Evolutionary conservation across 2,888 invertebrate species (phyloP).

Genomic region (Synergus umbraculus): DNA sequence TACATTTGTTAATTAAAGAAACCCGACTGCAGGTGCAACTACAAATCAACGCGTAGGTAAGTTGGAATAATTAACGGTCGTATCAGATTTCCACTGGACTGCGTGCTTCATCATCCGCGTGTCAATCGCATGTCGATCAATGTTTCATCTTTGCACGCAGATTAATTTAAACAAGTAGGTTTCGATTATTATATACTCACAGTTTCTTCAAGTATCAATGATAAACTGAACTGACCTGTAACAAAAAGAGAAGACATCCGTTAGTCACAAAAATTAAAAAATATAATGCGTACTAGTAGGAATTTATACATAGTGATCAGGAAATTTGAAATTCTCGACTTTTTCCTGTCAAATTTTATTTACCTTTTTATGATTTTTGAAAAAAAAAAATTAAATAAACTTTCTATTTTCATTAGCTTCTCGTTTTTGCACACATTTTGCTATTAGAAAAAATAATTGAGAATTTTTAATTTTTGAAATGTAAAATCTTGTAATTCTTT

Average conservation of each 20-base stretch:
- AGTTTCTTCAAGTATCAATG: not conserved
- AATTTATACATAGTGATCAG: too few relatives aligned
- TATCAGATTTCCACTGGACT: slow-evolving; percentile 33
- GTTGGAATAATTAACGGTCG: slow-evolving; percentile 17
- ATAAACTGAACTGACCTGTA: slow-evolving; percentile 3
- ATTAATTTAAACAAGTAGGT: not conserved
- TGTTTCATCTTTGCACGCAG: not conserved
- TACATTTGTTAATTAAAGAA: slow-evolving; percentile 24
- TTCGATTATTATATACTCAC: not conserved
- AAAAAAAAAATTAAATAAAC: too few relatives aligned
- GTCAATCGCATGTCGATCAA: slow-evolving; percentile 12
- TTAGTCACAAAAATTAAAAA: not conserved
- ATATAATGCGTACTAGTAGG: not conserved
- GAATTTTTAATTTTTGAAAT: too few relatives aligned
- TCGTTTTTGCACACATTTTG: too few relatives aligned
- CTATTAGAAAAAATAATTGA: too few relatives aligned
- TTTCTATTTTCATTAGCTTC: too few relatives aligned
- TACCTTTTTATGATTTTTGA: too few relatives aligned
- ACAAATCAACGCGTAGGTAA: slow-evolving; percentile 33
- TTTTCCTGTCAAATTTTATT: too few relatives aligned
- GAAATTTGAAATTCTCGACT: too few relatives aligned
- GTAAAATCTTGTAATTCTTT: too few relatives aligned
- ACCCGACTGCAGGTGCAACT: slow-evolving; percentile 29
- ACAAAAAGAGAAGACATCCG: not conserved
- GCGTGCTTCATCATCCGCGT: slow-evolving; percentile 8